phyloP scores from a whole-genome alignment of 1,140 invertebrate genomes.

The Meteorus sp. region DNA sequence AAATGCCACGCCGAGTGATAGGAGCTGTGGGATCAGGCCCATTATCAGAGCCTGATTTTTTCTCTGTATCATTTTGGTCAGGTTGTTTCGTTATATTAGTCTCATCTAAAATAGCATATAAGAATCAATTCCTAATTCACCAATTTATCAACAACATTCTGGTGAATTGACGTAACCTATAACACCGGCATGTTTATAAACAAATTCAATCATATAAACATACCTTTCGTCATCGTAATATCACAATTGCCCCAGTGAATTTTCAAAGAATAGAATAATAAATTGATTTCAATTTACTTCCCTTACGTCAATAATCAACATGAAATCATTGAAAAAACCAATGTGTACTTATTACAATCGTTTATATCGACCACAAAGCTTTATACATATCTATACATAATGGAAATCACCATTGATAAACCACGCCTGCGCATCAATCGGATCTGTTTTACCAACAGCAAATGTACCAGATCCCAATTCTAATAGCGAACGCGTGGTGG shows the following conservation, averaged over 20 bases:
- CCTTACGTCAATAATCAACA: too few species aligned
- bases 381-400: background rate
- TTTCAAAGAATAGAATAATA: background rate
- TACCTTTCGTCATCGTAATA: slow-evolving; percentile 41
- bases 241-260: background rate
- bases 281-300: too few species aligned
- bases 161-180: slow-evolving; percentile 11
- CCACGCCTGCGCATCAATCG: too few species aligned
- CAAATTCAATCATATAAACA: background rate
- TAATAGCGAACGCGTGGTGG: too few species aligned
- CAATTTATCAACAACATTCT: background rate
- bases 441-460: too few species aligned
- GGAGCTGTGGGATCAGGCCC: slow-evolving; percentile 74
- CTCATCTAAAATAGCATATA: slow-evolving; percentile 40
- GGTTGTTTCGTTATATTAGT: slow-evolving; percentile 46
- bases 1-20: slow-evolving; percentile 73
- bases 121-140: background rate
- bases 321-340: too few species aligned
- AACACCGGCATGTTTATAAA: background rate
- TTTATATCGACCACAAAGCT: too few species aligned
- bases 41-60: slow-evolving; percentile 53
- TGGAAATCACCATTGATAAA: too few species aligned
- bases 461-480: too few species aligned
- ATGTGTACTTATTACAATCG: too few species aligned
- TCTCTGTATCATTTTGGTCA: slow-evolving; percentile 50